phyloP scores from a whole-genome alignment of 2,888 invertebrate genomes.

The Pemphredon lugubris region DNA sequence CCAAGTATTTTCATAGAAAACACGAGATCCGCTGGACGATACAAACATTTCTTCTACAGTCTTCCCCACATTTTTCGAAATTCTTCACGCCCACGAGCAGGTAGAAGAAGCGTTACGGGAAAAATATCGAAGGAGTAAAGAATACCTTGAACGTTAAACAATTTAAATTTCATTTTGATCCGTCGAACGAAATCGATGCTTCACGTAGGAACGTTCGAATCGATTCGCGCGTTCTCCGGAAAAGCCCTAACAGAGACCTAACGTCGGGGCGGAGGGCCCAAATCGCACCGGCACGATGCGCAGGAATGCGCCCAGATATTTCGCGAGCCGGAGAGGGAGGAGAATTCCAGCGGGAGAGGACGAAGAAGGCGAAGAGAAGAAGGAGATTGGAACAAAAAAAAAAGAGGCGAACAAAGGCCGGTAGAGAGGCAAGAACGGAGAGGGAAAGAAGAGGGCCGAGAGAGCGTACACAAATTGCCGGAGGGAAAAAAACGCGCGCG shows the following conservation, averaged over 20 bases:
- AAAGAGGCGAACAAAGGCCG: constrained; percentile 48
- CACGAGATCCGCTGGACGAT: no score
- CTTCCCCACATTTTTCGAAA: no score
- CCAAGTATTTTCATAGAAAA: no score
- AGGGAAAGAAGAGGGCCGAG: constrained; percentile 38
- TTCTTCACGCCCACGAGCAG: no score
- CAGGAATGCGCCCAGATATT: constrained; percentile 71
- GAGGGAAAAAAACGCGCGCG: constrained; percentile 59
- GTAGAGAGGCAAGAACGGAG: constrained; percentile 29
- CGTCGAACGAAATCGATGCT: no score
- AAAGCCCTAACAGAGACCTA: constrained; percentile 47
- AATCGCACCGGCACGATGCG: constrained; percentile 58
- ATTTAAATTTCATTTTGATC: no score
- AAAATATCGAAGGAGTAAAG: no score
- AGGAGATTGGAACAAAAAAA: constrained; percentile 36
- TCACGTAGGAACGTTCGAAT: neutral
- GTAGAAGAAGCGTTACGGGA: no score
- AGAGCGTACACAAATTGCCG: constrained; percentile 65
- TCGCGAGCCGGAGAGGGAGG: constrained; percentile 58
- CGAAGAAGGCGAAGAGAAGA: constrained; percentile 15
- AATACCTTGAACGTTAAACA: no score
- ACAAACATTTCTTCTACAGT: no score
- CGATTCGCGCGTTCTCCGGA: neutral
- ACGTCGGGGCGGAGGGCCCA: constrained; percentile 52
- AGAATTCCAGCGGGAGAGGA: constrained; percentile 59